A percentile compares a stretch with the other conserved stretches of the same genome.
Evolutionary conservation across 2,888 invertebrate species (phyloP).

Genomic region (Agonopterix arenella): DNA sequence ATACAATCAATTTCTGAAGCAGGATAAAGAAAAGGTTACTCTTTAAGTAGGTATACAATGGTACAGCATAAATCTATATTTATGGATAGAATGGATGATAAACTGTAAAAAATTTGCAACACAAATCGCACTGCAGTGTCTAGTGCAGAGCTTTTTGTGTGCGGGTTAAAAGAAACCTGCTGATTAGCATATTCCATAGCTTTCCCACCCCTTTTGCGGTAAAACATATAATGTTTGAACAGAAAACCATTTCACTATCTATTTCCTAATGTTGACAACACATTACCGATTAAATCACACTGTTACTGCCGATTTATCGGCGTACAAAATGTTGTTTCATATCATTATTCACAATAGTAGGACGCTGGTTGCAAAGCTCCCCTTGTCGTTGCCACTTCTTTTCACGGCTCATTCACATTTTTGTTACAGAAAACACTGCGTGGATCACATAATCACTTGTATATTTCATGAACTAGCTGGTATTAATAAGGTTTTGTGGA

Average conservation of each 20-base stretch:
- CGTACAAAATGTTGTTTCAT: conserved; percentile 64
- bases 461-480: conserved; percentile 29
- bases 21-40: too few species aligned
- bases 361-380: conserved; percentile 42
- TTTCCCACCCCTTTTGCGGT: conserved; percentile 43
- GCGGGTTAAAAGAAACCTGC: conserved; percentile 65
- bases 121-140: conserved; percentile 75
- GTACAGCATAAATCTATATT: neutral
- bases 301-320: conserved; percentile 61
- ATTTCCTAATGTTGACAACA: conserved; percentile 39
- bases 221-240: conserved; percentile 22
- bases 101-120: conserved; percentile 58
- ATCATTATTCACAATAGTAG: conserved; percentile 53
- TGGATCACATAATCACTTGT: conserved; percentile 32
- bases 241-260: conserved; percentile 30
- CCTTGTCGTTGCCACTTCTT: conserved; percentile 28
- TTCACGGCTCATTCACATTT: conserved; percentile 21
- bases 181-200: conserved; percentile 69
- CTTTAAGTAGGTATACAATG: neutral
- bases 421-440: conserved; percentile 17
- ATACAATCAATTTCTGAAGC: too few species aligned
- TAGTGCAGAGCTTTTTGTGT: conserved; percentile 75
- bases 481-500: conserved; percentile 37
- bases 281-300: conserved; percentile 63
- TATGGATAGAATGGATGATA: conserved; percentile 3